These are phyloP conservation scores for Drosophila bifasciata DNA, from an alignment of 1,140 invertebrate species.

Conservation along the genomic window DNA sequence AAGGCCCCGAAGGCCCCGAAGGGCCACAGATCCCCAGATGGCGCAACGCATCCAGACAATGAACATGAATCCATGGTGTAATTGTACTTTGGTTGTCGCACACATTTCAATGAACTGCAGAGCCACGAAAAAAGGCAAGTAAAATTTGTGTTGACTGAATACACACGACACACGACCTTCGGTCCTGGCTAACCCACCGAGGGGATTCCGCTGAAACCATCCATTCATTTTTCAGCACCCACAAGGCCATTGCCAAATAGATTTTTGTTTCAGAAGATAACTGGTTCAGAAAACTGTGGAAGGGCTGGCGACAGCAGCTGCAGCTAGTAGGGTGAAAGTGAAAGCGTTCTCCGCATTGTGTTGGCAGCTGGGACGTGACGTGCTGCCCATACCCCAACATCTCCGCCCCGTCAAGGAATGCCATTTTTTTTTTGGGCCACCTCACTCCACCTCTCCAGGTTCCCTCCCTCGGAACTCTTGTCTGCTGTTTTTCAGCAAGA, in stretches of 20 bases:
- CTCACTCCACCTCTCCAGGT: conserved; percentile 14
- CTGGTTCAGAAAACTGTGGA: conserved; percentile 14
- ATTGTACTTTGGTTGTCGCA: conserved; percentile 66
- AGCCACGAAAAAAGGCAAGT: conserved; percentile 12
- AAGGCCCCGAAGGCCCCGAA: background rate
- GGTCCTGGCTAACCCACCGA: conserved; percentile 12
- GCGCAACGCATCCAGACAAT: conserved; percentile 61
- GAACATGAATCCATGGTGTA: conserved; percentile 71
- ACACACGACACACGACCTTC: conserved; percentile 51
- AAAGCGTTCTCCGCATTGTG: conserved; percentile 57
- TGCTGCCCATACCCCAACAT: background rate
- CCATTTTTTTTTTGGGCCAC: conserved; percentile 69
- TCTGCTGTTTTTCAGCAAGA: conserved; percentile 57
- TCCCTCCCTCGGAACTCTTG: conserved; percentile 6
- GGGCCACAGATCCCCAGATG: conserved; percentile 14
- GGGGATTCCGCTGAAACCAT: background rate
- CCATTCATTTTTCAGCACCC: conserved; percentile 10
- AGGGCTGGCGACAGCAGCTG: conserved; percentile 44
- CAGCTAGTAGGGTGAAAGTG: conserved; percentile 72
- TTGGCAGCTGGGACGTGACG: conserved; percentile 52
- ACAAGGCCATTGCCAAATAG: conserved; percentile 50
- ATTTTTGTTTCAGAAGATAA: conserved; percentile 47
- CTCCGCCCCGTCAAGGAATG: conserved; percentile 21
- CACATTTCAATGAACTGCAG: conserved; percentile 73
- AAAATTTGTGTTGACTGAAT: conserved; percentile 60